These are phyloP conservation scores for Xanthia icteritia DNA, from an alignment of 2,888 invertebrate genomes.

Conservation along the genomic window DNA sequence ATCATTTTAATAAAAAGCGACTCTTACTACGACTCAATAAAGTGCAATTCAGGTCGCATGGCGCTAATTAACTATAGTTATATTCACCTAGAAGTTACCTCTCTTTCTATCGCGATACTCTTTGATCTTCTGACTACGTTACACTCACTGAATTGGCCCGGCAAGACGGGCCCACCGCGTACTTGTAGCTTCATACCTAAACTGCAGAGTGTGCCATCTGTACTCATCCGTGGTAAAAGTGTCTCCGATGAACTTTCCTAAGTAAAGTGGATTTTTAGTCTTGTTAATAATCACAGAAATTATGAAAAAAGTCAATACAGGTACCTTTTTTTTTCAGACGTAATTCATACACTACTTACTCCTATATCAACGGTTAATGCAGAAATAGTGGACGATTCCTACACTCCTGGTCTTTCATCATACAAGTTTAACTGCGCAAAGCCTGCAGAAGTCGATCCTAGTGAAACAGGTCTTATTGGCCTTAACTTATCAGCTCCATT, in stretches of 20 bases:
- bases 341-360: neutral
- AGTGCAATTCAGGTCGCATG: too few species aligned
- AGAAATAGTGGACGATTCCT: neutral
- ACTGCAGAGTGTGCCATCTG: too few species aligned
- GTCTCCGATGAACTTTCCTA: neutral
- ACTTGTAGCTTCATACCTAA: too few species aligned
- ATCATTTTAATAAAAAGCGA: too few species aligned
- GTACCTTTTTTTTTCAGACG: neutral
- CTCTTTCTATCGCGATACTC: too few species aligned
- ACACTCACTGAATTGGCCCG: too few species aligned
- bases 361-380: neutral
- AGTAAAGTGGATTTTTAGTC: neutral
- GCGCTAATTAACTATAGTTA: too few species aligned
- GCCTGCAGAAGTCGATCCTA: neutral
- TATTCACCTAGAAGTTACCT: too few species aligned
- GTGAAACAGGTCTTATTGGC: conserved; percentile 1
- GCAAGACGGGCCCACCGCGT: too few species aligned
- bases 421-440: conserved; percentile 3
- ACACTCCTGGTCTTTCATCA: neutral
- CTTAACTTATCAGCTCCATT: conserved; percentile 67
- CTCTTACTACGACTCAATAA: too few species aligned
- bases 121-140: too few species aligned
- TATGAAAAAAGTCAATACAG: neutral
- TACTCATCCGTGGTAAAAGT: neutral
- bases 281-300: neutral